Conservation (phyloP, 2,797 vertebrate species). For the Poecilia picta region DNA sequence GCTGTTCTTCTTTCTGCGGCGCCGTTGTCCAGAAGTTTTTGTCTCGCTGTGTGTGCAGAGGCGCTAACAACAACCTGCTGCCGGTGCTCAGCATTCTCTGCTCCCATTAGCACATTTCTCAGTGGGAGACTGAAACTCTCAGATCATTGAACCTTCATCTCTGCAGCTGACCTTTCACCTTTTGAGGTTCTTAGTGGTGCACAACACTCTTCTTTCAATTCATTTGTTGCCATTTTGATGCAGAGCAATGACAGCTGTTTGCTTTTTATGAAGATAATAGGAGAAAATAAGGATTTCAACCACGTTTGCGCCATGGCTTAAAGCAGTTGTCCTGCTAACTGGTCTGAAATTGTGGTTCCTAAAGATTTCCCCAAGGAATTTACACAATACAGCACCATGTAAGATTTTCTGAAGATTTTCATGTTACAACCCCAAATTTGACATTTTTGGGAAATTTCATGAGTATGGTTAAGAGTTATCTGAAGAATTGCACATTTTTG, state of each 20-base stretch:
- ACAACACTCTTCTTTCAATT: background rate
- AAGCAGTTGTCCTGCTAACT: background rate
- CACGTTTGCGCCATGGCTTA: background rate
- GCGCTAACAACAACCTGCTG: background rate
- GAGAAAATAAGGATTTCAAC: background rate
- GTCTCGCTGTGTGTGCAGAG: background rate
- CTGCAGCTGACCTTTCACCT: conserved; percentile 3
- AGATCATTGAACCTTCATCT: background rate
- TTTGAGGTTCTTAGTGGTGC: background rate
- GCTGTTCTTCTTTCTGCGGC: background rate
- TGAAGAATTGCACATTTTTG: background rate
- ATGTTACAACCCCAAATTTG: background rate
- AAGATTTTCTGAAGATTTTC: background rate
- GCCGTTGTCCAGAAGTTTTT: background rate
- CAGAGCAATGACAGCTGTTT: background rate
- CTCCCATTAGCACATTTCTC: background rate
- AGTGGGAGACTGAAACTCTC: background rate
- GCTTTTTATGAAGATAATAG: background rate
- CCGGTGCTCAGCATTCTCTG: background rate
- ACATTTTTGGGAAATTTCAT: background rate
- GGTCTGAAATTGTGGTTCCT: background rate
- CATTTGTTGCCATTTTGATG: background rate
- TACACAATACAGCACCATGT: background rate
- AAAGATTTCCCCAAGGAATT: background rate
- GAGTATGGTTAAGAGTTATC: background rate